Percentiles rank a stretch among this genome's conserved stretches.
Conservation (phyloP, 1,140 invertebrate genomes). For the Oncopeltus fasciatus region DNA sequence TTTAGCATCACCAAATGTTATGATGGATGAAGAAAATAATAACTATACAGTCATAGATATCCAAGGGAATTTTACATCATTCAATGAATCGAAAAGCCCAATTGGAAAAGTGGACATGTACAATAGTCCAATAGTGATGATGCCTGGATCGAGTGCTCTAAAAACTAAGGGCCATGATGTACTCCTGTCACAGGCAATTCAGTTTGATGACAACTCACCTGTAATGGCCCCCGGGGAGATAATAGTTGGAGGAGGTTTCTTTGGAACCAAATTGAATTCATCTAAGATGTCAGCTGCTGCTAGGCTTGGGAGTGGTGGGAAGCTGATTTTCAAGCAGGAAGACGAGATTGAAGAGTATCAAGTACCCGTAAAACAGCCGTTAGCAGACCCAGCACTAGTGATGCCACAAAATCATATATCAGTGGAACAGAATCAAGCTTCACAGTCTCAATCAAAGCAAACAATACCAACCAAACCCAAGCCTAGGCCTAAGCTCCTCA, state of each 20-base stretch:
- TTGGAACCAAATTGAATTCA: neutral
- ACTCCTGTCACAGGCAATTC: neutral
- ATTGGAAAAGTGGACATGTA: no score
- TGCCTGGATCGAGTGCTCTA: neutral
- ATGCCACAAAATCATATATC: no score
- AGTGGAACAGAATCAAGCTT: neutral
- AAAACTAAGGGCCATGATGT: neutral
- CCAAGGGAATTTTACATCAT: conserved; percentile 11
- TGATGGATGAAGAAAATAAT: conserved; percentile 3
- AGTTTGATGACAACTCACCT: neutral
- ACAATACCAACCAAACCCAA: neutral
- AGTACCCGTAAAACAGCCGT: neutral
- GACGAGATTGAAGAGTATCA: neutral
- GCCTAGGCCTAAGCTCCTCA: conserved; percentile 9
- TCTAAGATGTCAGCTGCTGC: neutral
- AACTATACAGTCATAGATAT: neutral
- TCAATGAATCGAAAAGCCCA: neutral
- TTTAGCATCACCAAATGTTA: neutral
- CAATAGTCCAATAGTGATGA: no score
- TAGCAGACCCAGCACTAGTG: neutral
- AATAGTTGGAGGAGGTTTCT: no score
- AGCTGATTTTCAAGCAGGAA: neutral
- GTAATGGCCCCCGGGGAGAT: neutral
- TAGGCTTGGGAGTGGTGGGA: neutral
- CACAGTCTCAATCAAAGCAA: neutral